Evolutionary conservation across 2,888 invertebrate species (phyloP).

Genomic region (Hipparchia semele): DNA sequence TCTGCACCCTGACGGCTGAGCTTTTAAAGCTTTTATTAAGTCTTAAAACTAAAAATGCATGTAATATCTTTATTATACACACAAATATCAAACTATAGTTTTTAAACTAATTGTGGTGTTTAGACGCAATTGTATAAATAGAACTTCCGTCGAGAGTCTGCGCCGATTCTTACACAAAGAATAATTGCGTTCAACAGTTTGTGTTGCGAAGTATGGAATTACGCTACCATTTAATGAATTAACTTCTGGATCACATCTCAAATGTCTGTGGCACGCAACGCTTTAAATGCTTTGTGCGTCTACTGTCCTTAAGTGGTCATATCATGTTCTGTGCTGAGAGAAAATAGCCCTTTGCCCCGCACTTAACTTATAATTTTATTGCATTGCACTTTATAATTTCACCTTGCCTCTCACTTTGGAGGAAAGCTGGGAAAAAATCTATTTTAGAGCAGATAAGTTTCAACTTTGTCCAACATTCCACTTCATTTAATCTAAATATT

Average conservation of each 20-base stretch:
- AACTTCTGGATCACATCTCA: constrained; percentile 38
- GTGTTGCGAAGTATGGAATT: constrained; percentile 33
- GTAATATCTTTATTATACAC: no score
- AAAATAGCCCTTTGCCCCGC: neutral
- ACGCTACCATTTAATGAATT: constrained; percentile 37
- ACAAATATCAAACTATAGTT: neutral
- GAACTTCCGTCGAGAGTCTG: constrained; percentile 13
- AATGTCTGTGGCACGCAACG: constrained; percentile 37
- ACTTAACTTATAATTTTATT: neutral
- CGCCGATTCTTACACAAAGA: constrained; percentile 26
- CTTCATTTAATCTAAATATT: no score
- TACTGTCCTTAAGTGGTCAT: constrained; percentile 7
- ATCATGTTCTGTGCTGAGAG: neutral
- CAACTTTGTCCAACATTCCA: no score
- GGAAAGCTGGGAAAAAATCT: no score
- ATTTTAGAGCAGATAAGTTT: no score
- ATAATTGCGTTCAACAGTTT: constrained; percentile 23
- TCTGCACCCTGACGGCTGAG: no score
- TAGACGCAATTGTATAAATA: neutral
- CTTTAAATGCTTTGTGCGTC: constrained; percentile 29
- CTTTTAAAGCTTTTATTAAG: no score
- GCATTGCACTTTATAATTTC: no score
- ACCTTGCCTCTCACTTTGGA: no score
- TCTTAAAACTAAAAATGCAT: no score
- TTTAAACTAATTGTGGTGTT: neutral